Percentiles rank a stretch among this genome's conserved stretches.
phyloP scores from a whole-genome alignment of 1,140 invertebrate genomes.

The Glossosoma conforme region DNA sequence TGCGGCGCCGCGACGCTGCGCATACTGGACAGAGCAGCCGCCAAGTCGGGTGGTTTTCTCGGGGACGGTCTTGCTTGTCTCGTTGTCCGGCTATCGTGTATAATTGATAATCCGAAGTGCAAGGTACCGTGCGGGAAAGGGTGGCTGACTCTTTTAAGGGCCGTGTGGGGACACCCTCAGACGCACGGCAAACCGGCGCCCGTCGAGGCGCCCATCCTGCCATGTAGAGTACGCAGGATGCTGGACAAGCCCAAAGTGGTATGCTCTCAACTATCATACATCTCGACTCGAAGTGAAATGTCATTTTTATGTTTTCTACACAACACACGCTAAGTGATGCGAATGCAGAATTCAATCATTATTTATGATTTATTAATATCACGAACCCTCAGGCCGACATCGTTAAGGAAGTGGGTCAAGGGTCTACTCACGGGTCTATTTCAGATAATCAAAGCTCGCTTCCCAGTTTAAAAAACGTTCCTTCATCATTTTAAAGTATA shows the following conservation, averaged over 20 bases:
- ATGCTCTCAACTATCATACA: constrained; percentile 3
- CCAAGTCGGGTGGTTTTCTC: neutral
- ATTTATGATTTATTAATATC: neutral
- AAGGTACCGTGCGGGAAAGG: constrained; percentile 17
- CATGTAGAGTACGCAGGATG: constrained; percentile 25
- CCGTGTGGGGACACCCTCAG: constrained; percentile 11
- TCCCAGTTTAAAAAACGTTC: no score
- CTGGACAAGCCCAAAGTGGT: constrained; percentile 32
- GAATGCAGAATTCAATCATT: neutral
- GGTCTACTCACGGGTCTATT: constrained; percentile 7
- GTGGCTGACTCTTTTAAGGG: constrained; percentile 14
- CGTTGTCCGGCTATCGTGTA: neutral
- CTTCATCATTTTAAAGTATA: no score
- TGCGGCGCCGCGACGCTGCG: constrained; percentile 3
- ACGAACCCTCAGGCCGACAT: constrained; percentile 1
- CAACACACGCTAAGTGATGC: no score
- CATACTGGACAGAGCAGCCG: neutral
- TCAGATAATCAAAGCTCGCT: no score
- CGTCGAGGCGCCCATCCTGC: constrained; percentile 8
- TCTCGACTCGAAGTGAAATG: neutral
- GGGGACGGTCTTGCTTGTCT: neutral
- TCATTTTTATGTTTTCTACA: no score
- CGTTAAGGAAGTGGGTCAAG: constrained; percentile 21
- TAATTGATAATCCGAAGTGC: constrained; percentile 18
- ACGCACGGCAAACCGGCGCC: constrained; percentile 11